Conservation (phyloP, 2,113 vertebrate genomes). For the Sardina pilchardus region DNA sequence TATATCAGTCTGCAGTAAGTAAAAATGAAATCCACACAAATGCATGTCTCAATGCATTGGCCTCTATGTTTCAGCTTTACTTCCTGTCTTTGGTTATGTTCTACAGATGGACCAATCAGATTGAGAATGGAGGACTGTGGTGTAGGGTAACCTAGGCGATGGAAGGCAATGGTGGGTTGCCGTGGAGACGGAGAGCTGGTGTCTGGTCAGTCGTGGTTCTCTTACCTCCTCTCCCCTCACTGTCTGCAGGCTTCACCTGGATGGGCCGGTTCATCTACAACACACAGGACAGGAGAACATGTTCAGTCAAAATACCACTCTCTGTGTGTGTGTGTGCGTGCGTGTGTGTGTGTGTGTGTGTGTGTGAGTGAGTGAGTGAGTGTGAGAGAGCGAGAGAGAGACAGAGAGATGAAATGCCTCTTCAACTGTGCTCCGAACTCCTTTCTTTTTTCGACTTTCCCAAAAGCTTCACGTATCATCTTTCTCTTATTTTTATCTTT, state of each 20-base stretch:
- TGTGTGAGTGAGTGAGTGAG: neutral
- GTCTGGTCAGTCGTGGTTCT: conserved; percentile 19
- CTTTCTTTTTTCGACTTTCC: neutral
- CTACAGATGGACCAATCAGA: too few species aligned
- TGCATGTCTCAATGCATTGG: conserved; percentile 26
- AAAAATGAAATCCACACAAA: neutral
- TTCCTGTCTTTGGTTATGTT: too few species aligned
- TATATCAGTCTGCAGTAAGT: too few species aligned
- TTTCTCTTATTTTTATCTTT: conserved; percentile 11
- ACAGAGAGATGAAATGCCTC: neutral
- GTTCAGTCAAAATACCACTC: neutral
- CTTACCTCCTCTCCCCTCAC: conserved; percentile 82
- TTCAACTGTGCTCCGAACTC: neutral
- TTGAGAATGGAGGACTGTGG: too few species aligned
- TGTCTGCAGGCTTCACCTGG: conserved; percentile 83
- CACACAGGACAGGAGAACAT: conserved; percentile 22
- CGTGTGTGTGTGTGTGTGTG: neutral
- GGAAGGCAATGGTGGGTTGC: too few species aligned
- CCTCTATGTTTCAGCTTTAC: too few species aligned
- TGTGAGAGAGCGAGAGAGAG: neutral
- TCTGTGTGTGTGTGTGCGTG: neutral
- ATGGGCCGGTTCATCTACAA: conserved; percentile 81
- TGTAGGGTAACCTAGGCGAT: too few species aligned
- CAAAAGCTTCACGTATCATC: neutral
- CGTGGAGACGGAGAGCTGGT: neutral